phyloP scores from a whole-genome alignment of 2,113 vertebrate species.

The Vidua chalybeata region DNA sequence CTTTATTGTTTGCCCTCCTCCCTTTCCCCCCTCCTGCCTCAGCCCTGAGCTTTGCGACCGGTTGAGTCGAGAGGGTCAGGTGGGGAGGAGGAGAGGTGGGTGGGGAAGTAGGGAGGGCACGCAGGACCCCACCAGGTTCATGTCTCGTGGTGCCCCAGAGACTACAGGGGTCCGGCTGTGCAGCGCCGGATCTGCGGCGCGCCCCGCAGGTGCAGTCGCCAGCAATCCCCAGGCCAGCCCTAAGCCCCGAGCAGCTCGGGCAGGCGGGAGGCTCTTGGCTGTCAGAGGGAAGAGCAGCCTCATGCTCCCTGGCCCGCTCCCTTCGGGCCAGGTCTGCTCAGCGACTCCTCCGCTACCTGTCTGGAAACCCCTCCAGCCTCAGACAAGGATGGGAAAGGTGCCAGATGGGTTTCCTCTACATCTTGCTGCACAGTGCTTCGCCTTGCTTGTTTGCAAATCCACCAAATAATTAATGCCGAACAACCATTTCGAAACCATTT shows the following conservation, averaged over 20 bases:
- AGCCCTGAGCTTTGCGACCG: neutral
- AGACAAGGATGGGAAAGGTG: neutral
- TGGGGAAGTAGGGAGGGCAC: too few species aligned
- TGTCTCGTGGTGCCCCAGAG: too few species aligned
- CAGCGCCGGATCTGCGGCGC: neutral
- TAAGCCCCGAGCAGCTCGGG: too few species aligned
- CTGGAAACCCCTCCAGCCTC: neutral
- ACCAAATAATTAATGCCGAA: slow-evolving; percentile 53
- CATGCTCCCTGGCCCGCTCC: neutral
- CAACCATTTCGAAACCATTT: slow-evolving; percentile 42
- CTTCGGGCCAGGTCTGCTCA: neutral
- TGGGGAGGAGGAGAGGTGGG: neutral
- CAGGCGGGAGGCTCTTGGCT: neutral
- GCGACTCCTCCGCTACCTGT: neutral
- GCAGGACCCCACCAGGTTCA: neutral
- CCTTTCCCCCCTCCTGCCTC: too few species aligned
- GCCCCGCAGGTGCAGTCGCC: neutral
- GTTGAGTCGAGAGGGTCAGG: neutral
- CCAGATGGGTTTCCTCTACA: neutral
- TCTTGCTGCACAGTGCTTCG: neutral
- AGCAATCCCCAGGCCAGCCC: neutral
- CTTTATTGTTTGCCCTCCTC: neutral
- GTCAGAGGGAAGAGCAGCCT: neutral
- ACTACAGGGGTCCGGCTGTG: neutral
- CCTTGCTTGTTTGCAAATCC: slow-evolving; percentile 56